Percentiles rank a stretch among this genome's conserved stretches.
Conservation (phyloP, 92 coral and sea anemone species). For the Zoanthus solanderi region DNA sequence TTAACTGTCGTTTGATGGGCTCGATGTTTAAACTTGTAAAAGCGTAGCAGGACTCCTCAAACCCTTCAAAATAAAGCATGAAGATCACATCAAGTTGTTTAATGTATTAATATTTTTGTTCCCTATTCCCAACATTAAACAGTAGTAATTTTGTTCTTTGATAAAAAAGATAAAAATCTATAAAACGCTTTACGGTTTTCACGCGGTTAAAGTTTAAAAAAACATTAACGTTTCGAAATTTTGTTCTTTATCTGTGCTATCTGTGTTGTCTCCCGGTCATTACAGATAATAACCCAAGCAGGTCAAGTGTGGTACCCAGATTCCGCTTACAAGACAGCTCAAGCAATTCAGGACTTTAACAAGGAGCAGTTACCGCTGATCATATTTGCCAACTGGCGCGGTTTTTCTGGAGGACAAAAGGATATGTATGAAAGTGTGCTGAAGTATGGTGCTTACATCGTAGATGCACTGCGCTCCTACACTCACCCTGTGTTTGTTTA, state of each 20-base stretch:
- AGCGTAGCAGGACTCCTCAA: too few relatives aligned
- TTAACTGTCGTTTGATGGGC: too few relatives aligned
- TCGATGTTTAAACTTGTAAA: too few relatives aligned
- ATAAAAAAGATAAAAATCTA: too few relatives aligned
- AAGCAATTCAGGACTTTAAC: slow-evolving; percentile 93
- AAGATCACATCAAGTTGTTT: too few relatives aligned
- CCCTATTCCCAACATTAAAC: too few relatives aligned
- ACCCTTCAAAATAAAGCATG: too few relatives aligned
- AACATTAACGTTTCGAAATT: too few relatives aligned
- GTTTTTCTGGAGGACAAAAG: slow-evolving; percentile 95
- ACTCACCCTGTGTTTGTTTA: slow-evolving; percentile 93
- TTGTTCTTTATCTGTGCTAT: background rate
- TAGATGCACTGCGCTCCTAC: slow-evolving; percentile 88
- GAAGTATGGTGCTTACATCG: slow-evolving; percentile 96
- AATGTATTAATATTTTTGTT: too few relatives aligned
- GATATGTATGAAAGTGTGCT: slow-evolving; percentile 96
- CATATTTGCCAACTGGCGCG: slow-evolving; percentile 99
- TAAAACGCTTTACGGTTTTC: too few relatives aligned
- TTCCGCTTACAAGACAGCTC: slow-evolving; percentile 98
- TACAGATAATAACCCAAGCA: slow-evolving; percentile 83
- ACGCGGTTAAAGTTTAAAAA: too few relatives aligned
- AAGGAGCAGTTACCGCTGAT: slow-evolving; percentile 96
- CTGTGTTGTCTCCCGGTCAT: background rate
- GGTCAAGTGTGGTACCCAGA: slow-evolving; percentile 99
- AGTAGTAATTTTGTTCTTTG: too few relatives aligned